phyloP scores from a whole-genome alignment of 2,113 vertebrate species.

The Barnardius zonarius region DNA sequence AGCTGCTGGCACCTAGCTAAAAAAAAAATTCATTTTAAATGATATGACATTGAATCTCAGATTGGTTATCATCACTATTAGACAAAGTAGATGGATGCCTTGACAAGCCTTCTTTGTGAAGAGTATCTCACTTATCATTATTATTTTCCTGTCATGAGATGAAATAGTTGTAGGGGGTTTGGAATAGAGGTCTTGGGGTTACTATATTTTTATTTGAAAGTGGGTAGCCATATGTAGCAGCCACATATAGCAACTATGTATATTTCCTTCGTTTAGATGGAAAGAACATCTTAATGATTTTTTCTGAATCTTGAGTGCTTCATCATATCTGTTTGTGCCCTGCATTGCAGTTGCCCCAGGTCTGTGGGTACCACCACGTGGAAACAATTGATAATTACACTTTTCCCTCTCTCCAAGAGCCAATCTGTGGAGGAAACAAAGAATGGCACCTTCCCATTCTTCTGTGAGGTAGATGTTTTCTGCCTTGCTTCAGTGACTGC shows the following conservation, averaged over 20 bases:
- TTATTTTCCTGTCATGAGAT: background rate
- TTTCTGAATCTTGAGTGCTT: background rate
- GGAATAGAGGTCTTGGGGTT: background rate
- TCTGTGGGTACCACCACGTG: background rate
- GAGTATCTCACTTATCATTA: background rate
- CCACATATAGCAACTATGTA: background rate
- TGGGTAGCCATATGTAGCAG: background rate
- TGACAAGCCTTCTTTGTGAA: background rate
- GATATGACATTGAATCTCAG: background rate
- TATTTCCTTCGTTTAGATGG: background rate
- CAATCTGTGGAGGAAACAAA: background rate
- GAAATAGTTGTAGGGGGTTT: background rate
- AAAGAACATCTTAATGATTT: background rate
- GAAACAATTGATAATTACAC: background rate
- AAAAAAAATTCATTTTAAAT: background rate
- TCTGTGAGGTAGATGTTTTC: background rate
- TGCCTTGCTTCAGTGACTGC: background rate
- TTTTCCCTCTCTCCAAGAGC: background rate
- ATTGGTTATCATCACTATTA: background rate
- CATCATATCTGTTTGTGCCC: background rate
- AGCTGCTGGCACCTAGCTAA: background rate
- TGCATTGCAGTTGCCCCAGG: background rate
- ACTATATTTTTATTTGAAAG: background rate
- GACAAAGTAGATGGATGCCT: background rate
- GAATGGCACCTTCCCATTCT: background rate